Evolutionary conservation across 2,113 vertebrate genomes (phyloP), one percentile per base, ranked within the genome.

Genomic region (Panthera leo): DNA sequence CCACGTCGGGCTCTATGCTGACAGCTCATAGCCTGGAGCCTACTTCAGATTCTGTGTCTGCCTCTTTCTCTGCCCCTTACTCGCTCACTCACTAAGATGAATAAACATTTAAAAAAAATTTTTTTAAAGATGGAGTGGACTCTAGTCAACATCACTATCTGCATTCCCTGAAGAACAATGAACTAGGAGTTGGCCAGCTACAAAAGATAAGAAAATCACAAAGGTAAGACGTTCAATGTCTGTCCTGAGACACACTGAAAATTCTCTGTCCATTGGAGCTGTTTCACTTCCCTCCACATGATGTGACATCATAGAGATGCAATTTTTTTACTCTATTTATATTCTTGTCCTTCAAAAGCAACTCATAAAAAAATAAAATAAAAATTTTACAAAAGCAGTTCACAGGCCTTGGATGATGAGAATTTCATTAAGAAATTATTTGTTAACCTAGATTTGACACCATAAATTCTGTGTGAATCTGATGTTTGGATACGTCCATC

Each of bases 141-240:
- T 84, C 58, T 63, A 80, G 9, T n/a, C 79, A 70, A 23, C 12
- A 80, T 5, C n/a, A 55, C 7, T 58, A 18, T 6, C 51, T 31
- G 16, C 39, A 31, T 42, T 95, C 68, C 63, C 53, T 55, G 1
- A 63, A 94, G 48, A 73, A 63, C n/a, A 36, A 25, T 34, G 36
- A 79, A 36, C 27, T 80, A 25, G 63, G 29, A 15, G 29, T 10
- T 94, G 84, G n/a, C 70, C 27, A 58, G 67, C 70, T 48, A 92
- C n/a, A 76, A 97, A 93, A 95, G 82, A 61, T 29, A 87, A 93
- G 82, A 91, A 94, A 93, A 92, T 34, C 55, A 12, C 21, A 63
- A 42, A 95, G 83, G 34, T 36, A 48, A 15, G 78, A 95, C 84
- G 25, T 51, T 19, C 55, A 23, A 0, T 68, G 91, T 78, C 79